Conservation (phyloP, 2,888 invertebrate genomes). For the Stenolophus ochropezus region DNA sequence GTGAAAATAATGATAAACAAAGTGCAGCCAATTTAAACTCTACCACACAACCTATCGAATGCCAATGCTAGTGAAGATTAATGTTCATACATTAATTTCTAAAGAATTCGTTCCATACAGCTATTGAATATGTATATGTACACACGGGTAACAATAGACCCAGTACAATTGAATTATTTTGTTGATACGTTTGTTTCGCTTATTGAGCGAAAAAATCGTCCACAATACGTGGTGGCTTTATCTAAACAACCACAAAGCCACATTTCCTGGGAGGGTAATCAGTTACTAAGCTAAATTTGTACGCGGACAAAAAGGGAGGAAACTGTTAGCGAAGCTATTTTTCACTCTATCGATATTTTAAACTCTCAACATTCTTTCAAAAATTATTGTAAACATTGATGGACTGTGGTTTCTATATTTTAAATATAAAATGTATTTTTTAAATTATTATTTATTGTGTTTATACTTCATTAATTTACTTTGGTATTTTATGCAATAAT, state of each 20-base stretch:
- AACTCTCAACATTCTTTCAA: no score
- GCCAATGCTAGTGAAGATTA: not conserved
- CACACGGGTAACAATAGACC: not conserved
- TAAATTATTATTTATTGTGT: no score
- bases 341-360: not conserved
- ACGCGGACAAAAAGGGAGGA: not conserved
- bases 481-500: no score
- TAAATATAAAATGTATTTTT: no score
- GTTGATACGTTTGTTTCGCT: constrained; percentile 17
- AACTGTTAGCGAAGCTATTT: not conserved
- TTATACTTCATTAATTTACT: no score
- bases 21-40: not conserved
- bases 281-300: not conserved
- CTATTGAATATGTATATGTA: not conserved
- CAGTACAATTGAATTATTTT: constrained; percentile 14
- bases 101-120: not conserved
- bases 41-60: not conserved
- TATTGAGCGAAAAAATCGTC: constrained; percentile 14
- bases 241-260: constrained; percentile 14
- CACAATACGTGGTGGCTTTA: constrained; percentile 20
- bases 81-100: not conserved
- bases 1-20: not conserved
- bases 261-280: not conserved
- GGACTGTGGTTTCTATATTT: no score
- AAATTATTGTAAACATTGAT: no score